phyloP scores from a whole-genome alignment of 2,113 vertebrate species.

The Pluvialis apricaria region DNA sequence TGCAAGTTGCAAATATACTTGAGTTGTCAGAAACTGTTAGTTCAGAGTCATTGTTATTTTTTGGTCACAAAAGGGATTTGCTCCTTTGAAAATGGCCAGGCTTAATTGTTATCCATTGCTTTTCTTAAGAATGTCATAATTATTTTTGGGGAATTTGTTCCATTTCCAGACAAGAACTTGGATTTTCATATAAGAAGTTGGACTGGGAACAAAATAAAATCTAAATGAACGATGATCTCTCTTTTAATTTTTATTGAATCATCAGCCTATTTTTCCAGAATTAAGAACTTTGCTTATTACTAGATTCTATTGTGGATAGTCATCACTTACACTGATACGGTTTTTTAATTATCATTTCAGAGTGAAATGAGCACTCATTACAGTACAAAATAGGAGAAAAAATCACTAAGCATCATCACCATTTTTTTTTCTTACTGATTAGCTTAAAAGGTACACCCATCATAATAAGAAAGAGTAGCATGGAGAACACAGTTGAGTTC shows the following conservation, averaged over 20 bases:
- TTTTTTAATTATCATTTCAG: slow-evolving; percentile 34
- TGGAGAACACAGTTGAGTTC: slow-evolving; percentile 20
- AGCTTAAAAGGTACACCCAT: background rate
- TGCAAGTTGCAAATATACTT: background rate
- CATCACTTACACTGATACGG: background rate
- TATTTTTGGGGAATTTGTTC: background rate
- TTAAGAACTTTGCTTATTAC: slow-evolving; percentile 18
- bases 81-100: background rate
- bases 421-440: background rate
- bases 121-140: background rate
- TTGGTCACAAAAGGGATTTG: background rate
- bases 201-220: background rate
- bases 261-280: background rate
- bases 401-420: background rate
- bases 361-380: slow-evolving; percentile 12
- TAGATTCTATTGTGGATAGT: background rate
- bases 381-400: background rate
- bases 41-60: background rate
- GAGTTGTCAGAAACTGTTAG: background rate
- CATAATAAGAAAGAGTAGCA: background rate
- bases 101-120: background rate
- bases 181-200: background rate
- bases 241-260: background rate
- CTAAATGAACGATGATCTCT: background rate
- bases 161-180: background rate